Base-by-base conservation (phyloP, 1,140 invertebrate genomes). In the Sycobia sp. region DNA sequence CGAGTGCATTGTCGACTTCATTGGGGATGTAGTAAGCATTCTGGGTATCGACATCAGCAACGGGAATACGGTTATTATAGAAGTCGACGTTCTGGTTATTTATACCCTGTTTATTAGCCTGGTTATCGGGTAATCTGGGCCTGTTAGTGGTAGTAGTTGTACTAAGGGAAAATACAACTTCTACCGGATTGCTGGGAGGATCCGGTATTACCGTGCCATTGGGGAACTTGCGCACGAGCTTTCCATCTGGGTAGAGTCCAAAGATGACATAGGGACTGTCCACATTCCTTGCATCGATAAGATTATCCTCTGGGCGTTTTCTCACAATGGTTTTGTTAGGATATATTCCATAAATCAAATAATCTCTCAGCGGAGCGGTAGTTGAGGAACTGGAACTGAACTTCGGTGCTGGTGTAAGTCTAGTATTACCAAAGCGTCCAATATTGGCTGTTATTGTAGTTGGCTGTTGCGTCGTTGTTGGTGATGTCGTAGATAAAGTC, bases 241-340 rank as follows among this genome's bases (percentile, higher is more conserved):
- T 89, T 73, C 89, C 89, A 82, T 90, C 88, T 68, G 89, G 87
- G 75, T 86, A 86, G 68, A 90, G 84, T 74, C 88, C 88, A 71
- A 89, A 88, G 76, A 90, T 85, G 66, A 89, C 85, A 75, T 86
- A 89, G 58, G 88, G 87, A 69, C 86, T 88, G 68, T 87, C 83
- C 70, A 88, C 83, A 75, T 86, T 88, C 73, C 87, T 85, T 71
- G 85, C 79, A 72, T 86, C 86, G 74, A 87, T 83, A 69, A 84
- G 69, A 72, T 87, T 85, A 71, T 87, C 84, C 71, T 86, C 86
- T 62, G 88, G 87, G 62, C 86, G 83, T 81, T 90, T 90, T 74
- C 88, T 84, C 70, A 90, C 86, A 70, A 90, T 88, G 44, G 89
- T 90, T 75, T 89, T 90, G 74, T 90, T 90, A 25, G 87, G 86